Evolutionary conservation across 2,113 vertebrate genomes (phyloP).

Genomic region (Dasyurus viverrinus): DNA sequence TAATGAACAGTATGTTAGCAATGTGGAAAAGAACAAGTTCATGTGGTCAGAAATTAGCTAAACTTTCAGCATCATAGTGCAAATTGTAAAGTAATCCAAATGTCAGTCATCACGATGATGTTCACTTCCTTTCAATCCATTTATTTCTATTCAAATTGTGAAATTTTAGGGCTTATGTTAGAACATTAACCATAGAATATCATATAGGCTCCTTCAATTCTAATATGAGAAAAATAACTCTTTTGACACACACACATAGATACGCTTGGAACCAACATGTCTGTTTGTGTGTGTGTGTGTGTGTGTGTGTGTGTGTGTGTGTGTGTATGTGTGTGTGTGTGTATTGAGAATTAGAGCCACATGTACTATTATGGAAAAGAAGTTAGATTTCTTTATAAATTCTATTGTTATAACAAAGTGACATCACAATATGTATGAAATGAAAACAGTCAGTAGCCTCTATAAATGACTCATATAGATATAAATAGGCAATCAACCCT

Average conservation of each 20-base stretch:
- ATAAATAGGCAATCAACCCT: neutral
- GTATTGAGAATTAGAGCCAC: neutral
- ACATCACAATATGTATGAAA: neutral
- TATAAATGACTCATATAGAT: neutral
- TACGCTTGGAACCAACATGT: too few relatives aligned
- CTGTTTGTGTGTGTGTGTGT: neutral
- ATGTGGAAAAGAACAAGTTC: slow-evolving; percentile 55
- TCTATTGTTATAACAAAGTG: slow-evolving; percentile 15
- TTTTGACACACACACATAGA: neutral
- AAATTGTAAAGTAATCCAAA: slow-evolving; percentile 66
- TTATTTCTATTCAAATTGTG: slow-evolving; percentile 47
- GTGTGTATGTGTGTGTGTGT: neutral
- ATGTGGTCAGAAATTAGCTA: slow-evolving; percentile 60
- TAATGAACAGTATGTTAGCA: slow-evolving; percentile 53
- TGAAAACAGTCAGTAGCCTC: neutral
- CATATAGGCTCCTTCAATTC: neutral
- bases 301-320: neutral
- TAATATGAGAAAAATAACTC: neutral
- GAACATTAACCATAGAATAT: slow-evolving; percentile 54
- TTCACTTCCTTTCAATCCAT: slow-evolving; percentile 44
- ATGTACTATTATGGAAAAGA: neutral
- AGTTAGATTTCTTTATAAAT: neutral
- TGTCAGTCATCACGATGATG: slow-evolving; percentile 50
- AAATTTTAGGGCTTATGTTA: slow-evolving; percentile 51
- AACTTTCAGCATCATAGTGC: slow-evolving; percentile 54